These are phyloP conservation scores for Plutomurus gul DNA, from an alignment of 1,140 invertebrate genomes.

Conservation along the genomic window DNA sequence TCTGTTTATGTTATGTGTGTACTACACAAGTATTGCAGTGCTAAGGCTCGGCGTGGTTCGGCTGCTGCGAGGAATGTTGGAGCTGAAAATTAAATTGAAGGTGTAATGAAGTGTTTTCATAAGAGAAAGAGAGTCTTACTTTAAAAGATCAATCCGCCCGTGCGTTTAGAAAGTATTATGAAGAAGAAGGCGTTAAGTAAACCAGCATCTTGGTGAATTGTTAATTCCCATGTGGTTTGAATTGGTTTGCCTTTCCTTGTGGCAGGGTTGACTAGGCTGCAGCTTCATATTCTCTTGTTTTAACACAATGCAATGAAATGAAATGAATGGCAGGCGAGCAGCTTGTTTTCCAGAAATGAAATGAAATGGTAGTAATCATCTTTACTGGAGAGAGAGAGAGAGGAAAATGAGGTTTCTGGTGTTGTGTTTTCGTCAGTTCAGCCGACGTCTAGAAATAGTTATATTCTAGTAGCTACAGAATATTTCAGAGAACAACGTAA, in stretches of 20 bases:
- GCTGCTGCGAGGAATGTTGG: too few species aligned
- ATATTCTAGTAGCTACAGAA: not conserved
- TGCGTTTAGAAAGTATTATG: conserved; percentile 1
- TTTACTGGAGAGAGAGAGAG: not conserved
- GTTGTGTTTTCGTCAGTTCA: not conserved
- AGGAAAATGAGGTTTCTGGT: not conserved
- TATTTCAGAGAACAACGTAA: not conserved
- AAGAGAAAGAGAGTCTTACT: not conserved
- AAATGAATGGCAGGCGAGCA: conserved; percentile 9
- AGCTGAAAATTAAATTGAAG: too few species aligned
- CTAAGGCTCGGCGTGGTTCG: too few species aligned
- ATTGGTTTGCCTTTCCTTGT: not conserved
- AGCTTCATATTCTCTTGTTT: not conserved
- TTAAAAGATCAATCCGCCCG: too few species aligned
- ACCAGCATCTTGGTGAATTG: conserved; percentile 16
- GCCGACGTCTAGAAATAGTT: not conserved
- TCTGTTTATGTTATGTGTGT: too few species aligned
- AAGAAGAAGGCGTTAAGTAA: conserved; percentile 16
- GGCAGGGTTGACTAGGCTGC: not conserved
- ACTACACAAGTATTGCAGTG: too few species aligned
- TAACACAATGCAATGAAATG: not conserved
- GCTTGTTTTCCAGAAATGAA: conserved; percentile 23
- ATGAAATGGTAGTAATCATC: conserved; percentile 13
- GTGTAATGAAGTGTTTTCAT: not conserved
- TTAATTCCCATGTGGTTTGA: conserved; percentile 27